phyloP scores from a whole-genome alignment of 2,888 invertebrate genomes.

The Hemaris fuciformis region DNA sequence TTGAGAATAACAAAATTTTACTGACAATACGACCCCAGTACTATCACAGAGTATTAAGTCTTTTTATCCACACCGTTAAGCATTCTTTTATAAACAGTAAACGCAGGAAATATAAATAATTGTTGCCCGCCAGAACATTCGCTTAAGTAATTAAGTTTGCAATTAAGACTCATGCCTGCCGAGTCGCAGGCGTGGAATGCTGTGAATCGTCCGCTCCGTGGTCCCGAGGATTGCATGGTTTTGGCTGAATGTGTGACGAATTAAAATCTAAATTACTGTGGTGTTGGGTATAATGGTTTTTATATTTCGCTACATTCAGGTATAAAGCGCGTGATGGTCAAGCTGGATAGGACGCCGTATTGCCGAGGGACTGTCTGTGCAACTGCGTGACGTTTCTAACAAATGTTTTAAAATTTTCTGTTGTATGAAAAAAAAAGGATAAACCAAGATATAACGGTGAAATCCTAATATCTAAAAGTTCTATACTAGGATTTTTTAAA shows the following conservation, averaged over 20 bases:
- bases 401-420: too few species aligned
- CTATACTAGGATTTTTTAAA: too few species aligned
- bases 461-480: too few species aligned
- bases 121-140: not conserved
- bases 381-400: too few species aligned
- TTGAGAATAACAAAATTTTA: not conserved
- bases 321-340: too few species aligned
- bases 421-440: too few species aligned
- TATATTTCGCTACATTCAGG: too few species aligned
- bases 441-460: too few species aligned
- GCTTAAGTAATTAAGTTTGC: slow-evolving; percentile 10
- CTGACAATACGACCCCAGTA: not conserved
- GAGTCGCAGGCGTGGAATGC: not conserved
- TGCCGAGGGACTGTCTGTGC: too few species aligned
- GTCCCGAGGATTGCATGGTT: not conserved
- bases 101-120: slow-evolving; percentile 2
- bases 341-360: too few species aligned
- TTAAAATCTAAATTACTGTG: not conserved
- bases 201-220: not conserved
- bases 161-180: slow-evolving; percentile 1
- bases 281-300: not conserved
- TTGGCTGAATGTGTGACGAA: not conserved
- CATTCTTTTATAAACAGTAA: not conserved
- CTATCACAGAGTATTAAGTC: not conserved
- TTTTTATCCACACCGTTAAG: slow-evolving; percentile 8